A percentile compares a stretch with the other conserved stretches of the same genome.
phyloP scores from a whole-genome alignment of 1,140 invertebrate genomes.

The Tribolium madens region DNA sequence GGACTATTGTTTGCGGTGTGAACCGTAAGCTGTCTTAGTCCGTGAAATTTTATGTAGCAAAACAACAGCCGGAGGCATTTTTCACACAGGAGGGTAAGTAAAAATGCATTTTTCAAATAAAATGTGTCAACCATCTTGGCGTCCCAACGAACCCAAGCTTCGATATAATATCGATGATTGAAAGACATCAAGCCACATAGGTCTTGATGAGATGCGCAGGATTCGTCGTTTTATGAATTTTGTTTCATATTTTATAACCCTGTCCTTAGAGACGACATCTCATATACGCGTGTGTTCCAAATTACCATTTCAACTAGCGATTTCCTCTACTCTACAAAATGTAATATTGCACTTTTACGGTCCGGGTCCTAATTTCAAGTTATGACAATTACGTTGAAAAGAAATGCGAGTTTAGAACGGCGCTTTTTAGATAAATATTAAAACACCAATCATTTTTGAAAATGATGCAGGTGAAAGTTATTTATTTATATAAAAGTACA shows the following conservation, averaged over 20 bases:
- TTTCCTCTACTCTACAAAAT: constrained; percentile 43
- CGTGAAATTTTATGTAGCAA: constrained; percentile 2
- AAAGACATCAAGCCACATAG: constrained; percentile 56
- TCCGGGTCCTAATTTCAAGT: neutral
- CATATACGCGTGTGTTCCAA: constrained; percentile 50
- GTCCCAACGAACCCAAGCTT: neutral
- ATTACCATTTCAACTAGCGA: constrained; percentile 54
- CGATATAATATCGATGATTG: constrained; percentile 60
- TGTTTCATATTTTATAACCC: constrained; percentile 61
- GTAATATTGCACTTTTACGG: constrained; percentile 23
- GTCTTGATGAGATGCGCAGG: constrained; percentile 61
- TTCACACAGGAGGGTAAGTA: neutral
- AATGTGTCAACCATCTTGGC: neutral
- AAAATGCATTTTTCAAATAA: no score
- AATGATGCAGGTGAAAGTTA: no score
- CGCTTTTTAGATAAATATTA: no score
- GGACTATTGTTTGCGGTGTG: constrained; percentile 63
- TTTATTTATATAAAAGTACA: no score
- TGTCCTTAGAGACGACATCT: constrained; percentile 55
- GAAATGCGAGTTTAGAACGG: neutral
- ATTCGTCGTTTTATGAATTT: constrained; percentile 62
- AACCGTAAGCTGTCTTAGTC: constrained; percentile 55
- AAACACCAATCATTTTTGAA: no score
- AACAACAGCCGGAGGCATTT: neutral
- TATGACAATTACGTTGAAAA: neutral